Base-by-base conservation (phyloP, 37 sponge, comb jelly and placozoan species). In the Tethya wilhelma region DNA sequence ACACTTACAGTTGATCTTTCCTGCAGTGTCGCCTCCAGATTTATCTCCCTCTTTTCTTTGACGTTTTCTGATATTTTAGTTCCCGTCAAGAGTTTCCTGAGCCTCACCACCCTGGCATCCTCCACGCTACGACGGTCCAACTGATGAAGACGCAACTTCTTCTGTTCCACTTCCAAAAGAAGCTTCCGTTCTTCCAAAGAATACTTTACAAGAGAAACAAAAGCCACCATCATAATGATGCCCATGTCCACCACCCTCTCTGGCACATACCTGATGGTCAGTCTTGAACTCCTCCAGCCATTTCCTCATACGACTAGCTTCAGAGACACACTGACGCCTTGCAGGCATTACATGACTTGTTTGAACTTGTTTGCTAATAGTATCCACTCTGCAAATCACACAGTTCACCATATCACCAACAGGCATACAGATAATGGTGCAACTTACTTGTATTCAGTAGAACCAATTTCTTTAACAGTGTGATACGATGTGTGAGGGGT, bases 201-300 rank as follows among this genome's bases (percentile, higher is more conserved):
- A 44, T 78, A 38, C 67, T 76, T 62, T 53, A 49, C 2, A n/a
- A 38, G 9, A 8, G 4, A 19, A 67, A 31, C 9, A 14, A 19
- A 67, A 36, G 11, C 8, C 20, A 62, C 14, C 34, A 22, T 7
- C 12, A 31, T 67, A 67, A 6, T 33, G 38, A 23, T 12, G 5
- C 4, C 11, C n/a, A 8, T 29, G 7, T n/a, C n/a, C n/a, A n/a
- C n/a, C n/a, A n/a, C n/a, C n/a, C n/a, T n/a, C n/a, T 49, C 55
- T 37, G 67, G 5, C 25, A 67, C 39, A 36, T 11, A 69, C 69
- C 43, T 76, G 64, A 37, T 59, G 32, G 23, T 78, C 67, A 9
- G 6, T 33, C 55, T 78, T 78, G 25, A 78, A 55, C 4, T 41
- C 44, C 4, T 78, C 67, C 79, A 78, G 17, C 79, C 79, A 64